phyloP scores from a whole-genome alignment of 37 sponge, comb jelly and placozoan genomes.

The Halisarca cf. caerulea region DNA sequence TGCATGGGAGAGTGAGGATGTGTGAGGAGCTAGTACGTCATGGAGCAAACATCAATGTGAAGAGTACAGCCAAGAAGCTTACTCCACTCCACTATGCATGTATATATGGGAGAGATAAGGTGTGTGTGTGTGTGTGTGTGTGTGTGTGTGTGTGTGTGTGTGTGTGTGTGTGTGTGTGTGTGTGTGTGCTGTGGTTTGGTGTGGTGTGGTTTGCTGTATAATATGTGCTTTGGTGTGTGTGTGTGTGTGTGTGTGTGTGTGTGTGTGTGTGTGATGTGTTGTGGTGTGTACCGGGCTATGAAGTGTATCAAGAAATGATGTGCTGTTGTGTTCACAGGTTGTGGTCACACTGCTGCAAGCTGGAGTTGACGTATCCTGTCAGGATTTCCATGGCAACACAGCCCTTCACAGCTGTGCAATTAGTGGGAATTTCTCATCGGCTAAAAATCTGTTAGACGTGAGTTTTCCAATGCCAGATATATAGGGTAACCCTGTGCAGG shows the following conservation, averaged over 20 bases:
- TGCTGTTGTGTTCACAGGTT: slow-evolving; percentile 38
- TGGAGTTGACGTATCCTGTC: slow-evolving; percentile 60
- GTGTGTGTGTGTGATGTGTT: too few relatives aligned
- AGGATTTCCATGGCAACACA: slow-evolving; percentile 81
- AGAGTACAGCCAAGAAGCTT: slow-evolving; percentile 52
- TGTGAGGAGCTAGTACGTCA: slow-evolving; percentile 58
- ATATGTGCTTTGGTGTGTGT: not conserved
- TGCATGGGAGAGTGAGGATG: slow-evolving; percentile 56
- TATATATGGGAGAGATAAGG: slow-evolving; percentile 91
- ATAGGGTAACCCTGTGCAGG: too few relatives aligned
- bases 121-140: slow-evolving; percentile 38
- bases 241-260: not conserved
- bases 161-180: not conserved
- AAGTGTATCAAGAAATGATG: not conserved
- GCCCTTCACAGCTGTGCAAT: slow-evolving; percentile 90
- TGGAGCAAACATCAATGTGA: slow-evolving; percentile 58
- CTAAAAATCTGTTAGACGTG: slow-evolving; percentile 71
- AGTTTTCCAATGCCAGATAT: too few relatives aligned
- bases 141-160: not conserved
- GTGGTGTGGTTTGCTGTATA: too few relatives aligned
- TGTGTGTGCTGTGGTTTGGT: too few relatives aligned
- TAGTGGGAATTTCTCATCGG: slow-evolving; percentile 90
- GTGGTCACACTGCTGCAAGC: slow-evolving; percentile 69
- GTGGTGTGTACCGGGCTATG: not conserved
- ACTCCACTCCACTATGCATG: slow-evolving; percentile 91